Base-by-base conservation (phyloP, 2,888 invertebrate genomes). In the Trachelus tabidus region DNA sequence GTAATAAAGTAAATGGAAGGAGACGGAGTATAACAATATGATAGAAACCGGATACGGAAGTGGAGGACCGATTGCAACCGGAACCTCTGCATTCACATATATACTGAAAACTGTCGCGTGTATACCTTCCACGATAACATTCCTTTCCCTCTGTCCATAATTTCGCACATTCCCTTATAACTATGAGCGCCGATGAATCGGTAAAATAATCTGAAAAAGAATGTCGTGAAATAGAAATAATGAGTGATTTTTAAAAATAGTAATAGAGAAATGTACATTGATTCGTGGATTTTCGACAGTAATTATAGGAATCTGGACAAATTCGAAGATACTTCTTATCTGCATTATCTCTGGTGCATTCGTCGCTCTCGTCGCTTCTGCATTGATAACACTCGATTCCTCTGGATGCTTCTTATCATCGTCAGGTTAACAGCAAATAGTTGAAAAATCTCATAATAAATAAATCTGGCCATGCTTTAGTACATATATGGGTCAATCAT, bases 301-400 rank as follows among this genome's bases (percentile, higher is more conserved):
- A 87, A 56, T 69, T 79, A 37, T 86, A 81, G 15, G 84, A 79
- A 3, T 73, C n/a, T 31, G 84, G 84, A 71, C 89, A 89, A 3
- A 77, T 31, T 76, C 80, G 83, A 35, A 89, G 84, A 80, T 86
- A 85, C 68, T 79, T 84, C 1, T 73, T 69, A 76, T 86, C 82
- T 12, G 83, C 83, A 56, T 78, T 79, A 56, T 79, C 81, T 15
- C 74, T 34, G 0, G 80, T 78, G 75, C 89, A 89, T 73, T 83
- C 80, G 12, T 77, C 31, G 77, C 87, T 83, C 74, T 76, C 80
- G 75, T 77, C 80, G 76, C 87, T 89, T 69, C 82, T 84, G 77
- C 88, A 87, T 80, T 88, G 88, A 79, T 86, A 88, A 83, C 87
- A 89, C 73, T 84, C 83, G 75, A 83, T 83, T 34, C 83, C 84